Evolutionary conservation across 1,140 invertebrate species (phyloP).

Genomic region (Drosophila asahinai): DNA sequence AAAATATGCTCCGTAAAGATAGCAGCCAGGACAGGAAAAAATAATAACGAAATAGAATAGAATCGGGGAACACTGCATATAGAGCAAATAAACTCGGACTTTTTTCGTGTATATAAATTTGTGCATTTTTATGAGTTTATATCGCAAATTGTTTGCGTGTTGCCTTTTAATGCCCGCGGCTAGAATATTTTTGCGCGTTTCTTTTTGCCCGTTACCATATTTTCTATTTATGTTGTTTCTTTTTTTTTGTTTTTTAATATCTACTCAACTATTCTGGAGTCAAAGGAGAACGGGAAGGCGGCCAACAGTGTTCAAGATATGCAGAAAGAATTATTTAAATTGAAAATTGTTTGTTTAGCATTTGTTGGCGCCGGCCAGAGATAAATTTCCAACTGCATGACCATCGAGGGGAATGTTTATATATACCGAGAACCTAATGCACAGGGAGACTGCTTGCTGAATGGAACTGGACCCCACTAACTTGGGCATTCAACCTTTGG

Average conservation of each 20-base stretch:
- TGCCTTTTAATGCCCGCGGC: constrained; percentile 66
- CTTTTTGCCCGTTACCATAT: constrained; percentile 27
- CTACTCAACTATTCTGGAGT: constrained; percentile 56
- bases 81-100: constrained; percentile 43
- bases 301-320: constrained; percentile 55
- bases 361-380: constrained; percentile 61
- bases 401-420: constrained; percentile 34
- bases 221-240: constrained; percentile 17
- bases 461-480: constrained; percentile 9
- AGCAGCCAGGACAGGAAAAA: constrained; percentile 26
- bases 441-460: constrained; percentile 7
- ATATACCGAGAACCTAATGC: constrained; percentile 15
- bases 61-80: constrained; percentile 31
- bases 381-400: constrained; percentile 47
- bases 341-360: constrained; percentile 74
- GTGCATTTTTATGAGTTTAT: constrained; percentile 68
- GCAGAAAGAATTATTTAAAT: constrained; percentile 73
- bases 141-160: constrained; percentile 74
- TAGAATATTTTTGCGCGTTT: constrained; percentile 55
- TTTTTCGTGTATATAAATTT: constrained; percentile 40
- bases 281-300: constrained; percentile 7
- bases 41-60: constrained; percentile 31
- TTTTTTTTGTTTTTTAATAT: constrained; percentile 53
- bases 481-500: constrained; percentile 31
- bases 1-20: constrained; percentile 47